Conservation (phyloP, 37 sponge, comb jelly and placozoan genomes). For the Ianthella basta region DNA sequence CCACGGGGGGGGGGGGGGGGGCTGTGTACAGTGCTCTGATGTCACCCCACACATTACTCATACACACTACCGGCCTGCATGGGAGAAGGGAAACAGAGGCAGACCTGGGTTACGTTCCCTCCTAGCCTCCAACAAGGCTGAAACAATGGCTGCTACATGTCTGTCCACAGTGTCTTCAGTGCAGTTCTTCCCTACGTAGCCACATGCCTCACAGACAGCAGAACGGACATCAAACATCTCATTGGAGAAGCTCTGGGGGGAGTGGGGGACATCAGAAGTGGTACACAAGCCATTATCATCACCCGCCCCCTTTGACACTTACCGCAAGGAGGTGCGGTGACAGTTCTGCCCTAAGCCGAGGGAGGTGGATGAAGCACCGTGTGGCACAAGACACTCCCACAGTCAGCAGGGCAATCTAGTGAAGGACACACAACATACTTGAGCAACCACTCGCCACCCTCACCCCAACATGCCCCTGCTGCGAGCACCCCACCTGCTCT, state of each 20-base stretch:
- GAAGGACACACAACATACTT: not conserved
- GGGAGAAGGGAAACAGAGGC: not conserved
- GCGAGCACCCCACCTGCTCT: constrained; percentile 60
- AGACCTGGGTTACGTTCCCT: constrained; percentile 59
- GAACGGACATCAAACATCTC: constrained; percentile 54
- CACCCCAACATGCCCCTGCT: too few relatives aligned
- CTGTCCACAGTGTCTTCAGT: constrained; percentile 20
- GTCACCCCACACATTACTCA: not conserved
- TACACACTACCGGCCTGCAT: not conserved
- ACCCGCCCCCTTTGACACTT: too few relatives aligned
- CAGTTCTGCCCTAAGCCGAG: not conserved
- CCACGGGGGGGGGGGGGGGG: too few relatives aligned
- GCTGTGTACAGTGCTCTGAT: too few relatives aligned
- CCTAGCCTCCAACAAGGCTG: constrained; percentile 39
- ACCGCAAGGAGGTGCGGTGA: not conserved
- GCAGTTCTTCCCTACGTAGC: constrained; percentile 11
- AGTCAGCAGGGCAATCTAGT: constrained; percentile 57
- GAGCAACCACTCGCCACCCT: too few relatives aligned
- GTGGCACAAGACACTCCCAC: constrained; percentile 51
- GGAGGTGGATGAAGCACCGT: constrained; percentile 19
- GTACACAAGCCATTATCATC: too few relatives aligned
- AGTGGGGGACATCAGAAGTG: not conserved
- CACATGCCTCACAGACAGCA: constrained; percentile 64
- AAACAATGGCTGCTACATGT: constrained; percentile 25
- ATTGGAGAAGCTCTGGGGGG: constrained; percentile 40